Evolutionary conservation across 2,888 invertebrate species (phyloP).

Genomic region (Notodonta ziczac): DNA sequence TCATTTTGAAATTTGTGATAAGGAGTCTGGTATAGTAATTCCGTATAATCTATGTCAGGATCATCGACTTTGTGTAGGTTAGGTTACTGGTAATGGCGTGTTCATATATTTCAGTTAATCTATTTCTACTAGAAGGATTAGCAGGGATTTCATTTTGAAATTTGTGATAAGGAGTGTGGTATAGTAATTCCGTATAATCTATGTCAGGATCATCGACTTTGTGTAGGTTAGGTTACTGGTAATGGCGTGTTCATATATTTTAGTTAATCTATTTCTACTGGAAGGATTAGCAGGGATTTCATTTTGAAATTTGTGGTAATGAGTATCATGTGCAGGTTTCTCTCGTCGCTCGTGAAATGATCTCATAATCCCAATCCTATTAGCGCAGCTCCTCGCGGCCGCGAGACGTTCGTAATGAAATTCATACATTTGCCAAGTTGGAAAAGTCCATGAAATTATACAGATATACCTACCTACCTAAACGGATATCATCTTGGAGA

Average conservation of each 20-base stretch:
- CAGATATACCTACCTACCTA: neutral
- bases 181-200: too few species aligned
- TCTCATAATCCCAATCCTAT: conserved; percentile 6
- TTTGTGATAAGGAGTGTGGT: conserved; percentile 6
- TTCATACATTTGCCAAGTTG: neutral
- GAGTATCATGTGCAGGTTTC: neutral
- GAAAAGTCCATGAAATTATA: neutral
- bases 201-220: too few species aligned
- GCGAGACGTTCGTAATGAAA: neutral
- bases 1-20: conserved; percentile 3
- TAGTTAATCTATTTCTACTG: neutral
- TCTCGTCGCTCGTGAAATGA: conserved; percentile 7
- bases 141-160: neutral
- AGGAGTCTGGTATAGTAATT: neutral
- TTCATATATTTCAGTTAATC: neutral
- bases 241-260: neutral
- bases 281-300: neutral
- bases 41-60: too few species aligned
- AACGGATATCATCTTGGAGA: too few species aligned
- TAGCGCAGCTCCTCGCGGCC: neutral
- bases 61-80: too few species aligned
- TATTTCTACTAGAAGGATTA: neutral
- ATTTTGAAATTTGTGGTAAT: conserved; percentile 6
- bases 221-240: too few species aligned
- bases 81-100: too few species aligned